Evolutionary conservation across 2,113 vertebrate genomes (phyloP), one percentile per base, ranked within the genome.

Genomic region (Antigone vipio): DNA sequence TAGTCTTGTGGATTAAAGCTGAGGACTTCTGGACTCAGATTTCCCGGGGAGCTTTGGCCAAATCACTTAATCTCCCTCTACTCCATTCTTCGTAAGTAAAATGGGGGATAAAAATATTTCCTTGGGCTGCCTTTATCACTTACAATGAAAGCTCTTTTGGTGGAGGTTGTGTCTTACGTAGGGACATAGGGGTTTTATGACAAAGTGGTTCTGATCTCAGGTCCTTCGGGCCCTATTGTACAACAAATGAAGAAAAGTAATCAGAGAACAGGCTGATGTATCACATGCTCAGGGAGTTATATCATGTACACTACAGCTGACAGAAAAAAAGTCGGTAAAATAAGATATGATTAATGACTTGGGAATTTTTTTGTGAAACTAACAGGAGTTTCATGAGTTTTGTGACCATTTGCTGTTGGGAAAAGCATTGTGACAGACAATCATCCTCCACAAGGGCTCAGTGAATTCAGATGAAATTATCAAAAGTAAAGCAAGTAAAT

Each of bases 251-350:
- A 82, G 58, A 79, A 88, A 93, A 74, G 20, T 52, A 67, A 63
- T 77, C 74, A 79, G 78, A 88, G 35, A 88, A 78, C 29, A 66
- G 12, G 23, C 89, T 95, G 95, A 97, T 95, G 67, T 89, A 69
- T 95, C 89, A 84, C 62, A 80, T 71, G 42, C 56, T 72, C 86
- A 73, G 73, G 78, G 89, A 88, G 9, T 66, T 80, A 73, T 69
- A 85, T 89, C 82, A 78, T 85, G 93, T 88, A 94, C 62, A 59
- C 59, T 47, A 89, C 78, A 83, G 50, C n/a, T 92, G 97, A 91
- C 63, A 95, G 76, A 69, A 97, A 88, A 79, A 81, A 91, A 83
- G 66, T 74, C 11, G 1, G 71, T 92, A 82, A 95, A 96, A 95
- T 69, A 63, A 68, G 26, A 40, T 83, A 64, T 66, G 56, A 73